Evolutionary conservation across 2,888 invertebrate genomes (phyloP), one percentile per base, ranked within the genome.

Genomic region (Dysmachus trigonus): DNA sequence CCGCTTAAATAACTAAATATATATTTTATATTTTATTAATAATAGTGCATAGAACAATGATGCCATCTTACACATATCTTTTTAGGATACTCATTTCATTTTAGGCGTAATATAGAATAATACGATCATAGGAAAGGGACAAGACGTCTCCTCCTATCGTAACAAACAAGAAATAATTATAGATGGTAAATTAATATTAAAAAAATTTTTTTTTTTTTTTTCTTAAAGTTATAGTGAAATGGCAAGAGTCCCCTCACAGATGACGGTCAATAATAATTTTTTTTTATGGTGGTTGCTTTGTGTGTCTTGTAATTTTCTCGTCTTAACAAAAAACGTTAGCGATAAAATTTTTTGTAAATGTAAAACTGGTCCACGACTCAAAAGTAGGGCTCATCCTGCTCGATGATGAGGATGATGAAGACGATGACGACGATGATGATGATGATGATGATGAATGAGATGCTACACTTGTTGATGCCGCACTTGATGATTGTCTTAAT

Each of bases 361-460:
- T 91, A 88, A 92, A 92, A 90, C 91, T 91, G 87, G 90, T 91
- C 92, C 92, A 92, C 88, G 92, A 91, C 90, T 91, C 91, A 79
- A 91, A 91, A 89, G 89, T 91, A 89, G 92, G 92, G 89, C 90
- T 91, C 86, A 91, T 91, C 87, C 90, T 90, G 73, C 62, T 62
- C 27, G 62, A 47, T 4, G 38, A 31, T 81, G 85, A 84, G 62
- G 83, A 87, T 88, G 41, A 89, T 89, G 72, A 33, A 76, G 85
- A 84, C 51, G 82, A 87, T 88, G 38, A 89, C 88, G 72, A 84
- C 81, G 86, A 33, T 72, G 83, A 84, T 73, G 83, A 87, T 87
- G 41, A 89, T 88, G 72, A 84, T 81, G 85, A 89, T 86, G 85
- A 62, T 27, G 18, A 18, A n/a, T n/a, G n/a, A n/a, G n/a, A n/a